Base-by-base conservation (phyloP, 2,888 invertebrate species). In the Myopa testacea region DNA sequence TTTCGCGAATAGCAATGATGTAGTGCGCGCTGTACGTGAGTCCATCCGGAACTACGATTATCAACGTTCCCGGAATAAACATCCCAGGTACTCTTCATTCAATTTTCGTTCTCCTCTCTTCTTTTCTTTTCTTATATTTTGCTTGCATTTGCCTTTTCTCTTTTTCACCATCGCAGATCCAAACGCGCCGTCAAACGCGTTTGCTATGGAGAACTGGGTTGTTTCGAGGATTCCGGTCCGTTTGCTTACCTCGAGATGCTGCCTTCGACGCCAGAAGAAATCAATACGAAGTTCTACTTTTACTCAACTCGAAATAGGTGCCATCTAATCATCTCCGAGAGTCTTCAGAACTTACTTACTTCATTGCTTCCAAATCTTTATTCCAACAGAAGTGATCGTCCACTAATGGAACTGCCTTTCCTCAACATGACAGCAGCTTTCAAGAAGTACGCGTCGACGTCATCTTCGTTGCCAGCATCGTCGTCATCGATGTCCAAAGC, bases 211-310 rank as follows among this genome's bases (percentile, higher is more conserved):
- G 95, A 95, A 80, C 92, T 98, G 75, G 98, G 98, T 10, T 98
- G 98, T 86, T 98, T 97, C 90, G 95, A 96, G 85, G 96, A 96
- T 85, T 93, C 95, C 4, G 97, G 97, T 0, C 95, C 96, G 0
- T 96, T 96, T 87, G 95, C 95, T 75, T 97, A 97, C 87, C 90
- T 97, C 88, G 97, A 97, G 90, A 96, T 96, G 91, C 89, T 97
- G 78, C 97, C 97, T 4, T 94, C 94, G 74, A 91, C 94, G 34
- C 96, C 96, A 0, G 94, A 95, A 87, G 96, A 96, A 85, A 95
- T 98, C 81, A 94, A 93, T 82, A 97, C 97, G 0, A 94, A 94
- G 89, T 96, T 95, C 89, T 91, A 94, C 71, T 91, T 96, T 80
- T 95, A 94, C 88, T 94, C 94, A 0, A 92, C 92, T 2, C 90